phyloP scores from a whole-genome alignment of 2,113 vertebrate genomes.

The Pleuronectes platessa region DNA sequence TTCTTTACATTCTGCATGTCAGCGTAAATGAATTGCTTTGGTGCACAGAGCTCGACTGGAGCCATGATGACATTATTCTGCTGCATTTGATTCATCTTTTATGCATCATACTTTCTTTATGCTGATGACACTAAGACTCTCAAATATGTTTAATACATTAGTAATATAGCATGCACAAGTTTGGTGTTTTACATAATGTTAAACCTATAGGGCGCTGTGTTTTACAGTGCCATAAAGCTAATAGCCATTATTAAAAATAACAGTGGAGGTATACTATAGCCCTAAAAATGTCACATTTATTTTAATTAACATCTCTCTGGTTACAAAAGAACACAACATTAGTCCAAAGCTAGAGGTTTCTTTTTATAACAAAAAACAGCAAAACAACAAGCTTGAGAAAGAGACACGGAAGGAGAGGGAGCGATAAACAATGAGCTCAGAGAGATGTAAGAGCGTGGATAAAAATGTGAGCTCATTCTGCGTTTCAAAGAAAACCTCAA shows the following conservation, averaged over 20 bases:
- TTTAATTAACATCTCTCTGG: not conserved
- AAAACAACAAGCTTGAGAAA: not conserved
- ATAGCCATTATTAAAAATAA: not conserved
- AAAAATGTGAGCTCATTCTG: constrained; percentile 65
- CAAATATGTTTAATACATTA: not conserved
- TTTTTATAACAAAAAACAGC: not conserved
- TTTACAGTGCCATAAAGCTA: not conserved
- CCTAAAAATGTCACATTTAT: not conserved
- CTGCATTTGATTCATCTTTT: constrained; percentile 28
- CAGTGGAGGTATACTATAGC: not conserved
- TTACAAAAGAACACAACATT: no score
- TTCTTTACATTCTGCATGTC: not conserved
- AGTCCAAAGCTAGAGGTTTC: not conserved
- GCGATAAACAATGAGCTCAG: constrained; percentile 22
- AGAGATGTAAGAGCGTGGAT: constrained; percentile 40
- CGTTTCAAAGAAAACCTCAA: constrained; percentile 58
- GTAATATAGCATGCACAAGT: not conserved
- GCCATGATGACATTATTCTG: constrained; percentile 26
- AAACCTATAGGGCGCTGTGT: not conserved
- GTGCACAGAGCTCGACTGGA: not conserved
- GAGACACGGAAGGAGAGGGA: not conserved
- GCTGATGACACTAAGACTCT: constrained; percentile 25
- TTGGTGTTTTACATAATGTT: not conserved
- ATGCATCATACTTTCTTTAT: constrained; percentile 1
- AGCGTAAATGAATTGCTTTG: constrained; percentile 20